Conservation (phyloP, 2,888 invertebrate species). For the Chydorus sphaericus region DNA sequence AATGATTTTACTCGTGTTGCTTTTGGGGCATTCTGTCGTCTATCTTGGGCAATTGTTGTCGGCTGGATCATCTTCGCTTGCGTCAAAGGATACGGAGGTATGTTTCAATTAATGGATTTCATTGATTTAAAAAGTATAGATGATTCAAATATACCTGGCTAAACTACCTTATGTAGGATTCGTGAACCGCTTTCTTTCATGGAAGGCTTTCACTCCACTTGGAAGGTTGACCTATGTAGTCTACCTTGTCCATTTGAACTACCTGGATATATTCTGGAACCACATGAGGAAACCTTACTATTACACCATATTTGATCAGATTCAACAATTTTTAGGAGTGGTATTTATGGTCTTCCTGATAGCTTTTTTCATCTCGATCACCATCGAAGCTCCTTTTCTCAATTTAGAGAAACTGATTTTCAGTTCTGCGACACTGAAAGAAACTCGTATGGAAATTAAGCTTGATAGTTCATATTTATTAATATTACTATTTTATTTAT, state of each 20-base stretch:
- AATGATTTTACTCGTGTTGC: slow-evolving; percentile 54
- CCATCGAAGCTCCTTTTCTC: slow-evolving; percentile 9
- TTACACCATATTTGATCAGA: neutral
- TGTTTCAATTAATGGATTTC: neutral
- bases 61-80: slow-evolving; percentile 69
- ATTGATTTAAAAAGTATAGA: no score
- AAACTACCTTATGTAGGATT: slow-evolving; percentile 29
- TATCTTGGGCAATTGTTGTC: slow-evolving; percentile 56
- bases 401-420: neutral
- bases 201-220: slow-evolving; percentile 69
- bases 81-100: slow-evolving; percentile 45
- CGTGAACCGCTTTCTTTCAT: slow-evolving; percentile 64
- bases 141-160: no score
- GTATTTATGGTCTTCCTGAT: neutral
- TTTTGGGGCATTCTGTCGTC: slow-evolving; percentile 67
- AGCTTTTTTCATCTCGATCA: neutral
- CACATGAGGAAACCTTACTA: slow-evolving; percentile 1
- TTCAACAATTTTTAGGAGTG: neutral
- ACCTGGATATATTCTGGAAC: neutral
- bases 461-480: no score
- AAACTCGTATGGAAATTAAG: no score
- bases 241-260: slow-evolving; percentile 42
- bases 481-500: no score
- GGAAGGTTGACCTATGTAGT: slow-evolving; percentile 87
- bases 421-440: no score